phyloP scores from a whole-genome alignment of 2,113 vertebrate species.

The Hiodon tergisus region DNA sequence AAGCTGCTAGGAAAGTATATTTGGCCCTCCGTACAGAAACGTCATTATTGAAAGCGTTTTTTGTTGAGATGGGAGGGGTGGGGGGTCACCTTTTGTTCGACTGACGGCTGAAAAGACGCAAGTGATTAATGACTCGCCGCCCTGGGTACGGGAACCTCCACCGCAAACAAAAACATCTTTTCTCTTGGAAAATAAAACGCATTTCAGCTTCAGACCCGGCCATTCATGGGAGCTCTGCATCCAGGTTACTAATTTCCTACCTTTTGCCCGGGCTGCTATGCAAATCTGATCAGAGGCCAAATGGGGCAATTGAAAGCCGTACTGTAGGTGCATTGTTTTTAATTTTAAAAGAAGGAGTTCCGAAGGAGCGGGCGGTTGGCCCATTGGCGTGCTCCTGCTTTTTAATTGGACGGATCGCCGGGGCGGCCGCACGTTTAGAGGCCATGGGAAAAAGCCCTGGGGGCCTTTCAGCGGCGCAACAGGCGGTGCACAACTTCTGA shows the following conservation, averaged over 20 bases:
- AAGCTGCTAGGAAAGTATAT: conserved; percentile 56
- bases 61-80: conserved; percentile 36
- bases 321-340: conserved; percentile 61
- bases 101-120: conserved; percentile 76
- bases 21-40: conserved; percentile 36
- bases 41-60: conserved; percentile 58
- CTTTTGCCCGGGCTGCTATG: conserved; percentile 51
- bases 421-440: conserved; percentile 51
- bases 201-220: conserved; percentile 53
- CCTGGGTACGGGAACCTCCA: conserved; percentile 60
- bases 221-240: conserved; percentile 47
- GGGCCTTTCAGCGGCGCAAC: conserved; percentile 40
- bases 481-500: conserved; percentile 49
- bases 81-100: conserved; percentile 71
- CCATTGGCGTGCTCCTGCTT: conserved; percentile 39
- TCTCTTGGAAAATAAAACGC: conserved; percentile 45
- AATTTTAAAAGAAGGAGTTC: conserved; percentile 50
- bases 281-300: conserved; percentile 46
- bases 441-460: conserved; percentile 61
- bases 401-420: conserved; percentile 58
- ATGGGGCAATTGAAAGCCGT: conserved; percentile 42
- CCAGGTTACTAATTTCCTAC: conserved; percentile 48
- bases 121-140: conserved; percentile 79
- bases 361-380: conserved; percentile 17
- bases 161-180: conserved; percentile 39